phyloP scores from a whole-genome alignment of 92 coral and sea anemone species.

The Phenganax marumi region DNA sequence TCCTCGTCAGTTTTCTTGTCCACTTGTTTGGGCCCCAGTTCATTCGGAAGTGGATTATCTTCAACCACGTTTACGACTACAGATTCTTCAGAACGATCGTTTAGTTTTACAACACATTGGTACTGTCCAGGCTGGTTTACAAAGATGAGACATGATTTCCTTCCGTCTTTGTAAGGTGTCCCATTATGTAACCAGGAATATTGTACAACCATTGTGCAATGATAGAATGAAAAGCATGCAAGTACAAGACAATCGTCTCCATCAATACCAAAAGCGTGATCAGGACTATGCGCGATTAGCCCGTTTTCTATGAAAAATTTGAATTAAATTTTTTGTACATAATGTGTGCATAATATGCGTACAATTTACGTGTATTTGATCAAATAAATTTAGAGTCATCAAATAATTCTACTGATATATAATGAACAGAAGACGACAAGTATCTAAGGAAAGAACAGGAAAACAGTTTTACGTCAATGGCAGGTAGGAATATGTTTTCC shows the following conservation, averaged over 20 bases:
- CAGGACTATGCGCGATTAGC: neutral
- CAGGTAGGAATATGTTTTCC: too few species aligned
- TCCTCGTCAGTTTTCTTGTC: neutral
- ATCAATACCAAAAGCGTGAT: neutral
- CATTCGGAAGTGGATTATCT: neutral
- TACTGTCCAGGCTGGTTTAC: constrained; percentile 15
- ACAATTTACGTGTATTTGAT: too few species aligned
- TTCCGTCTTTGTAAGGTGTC: neutral
- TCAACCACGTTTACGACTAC: neutral
- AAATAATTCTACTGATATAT: too few species aligned
- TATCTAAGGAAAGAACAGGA: too few species aligned
- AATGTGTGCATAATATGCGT: too few species aligned
- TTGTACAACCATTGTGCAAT: neutral
- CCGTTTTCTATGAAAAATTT: neutral
- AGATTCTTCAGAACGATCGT: neutral
- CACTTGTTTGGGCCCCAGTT: neutral
- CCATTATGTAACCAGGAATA: constrained; percentile 18
- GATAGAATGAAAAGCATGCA: neutral
- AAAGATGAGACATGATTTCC: constrained; percentile 19
- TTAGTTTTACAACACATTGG: neutral
- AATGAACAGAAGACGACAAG: too few species aligned
- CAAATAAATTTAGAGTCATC: too few species aligned
- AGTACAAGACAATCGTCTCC: neutral
- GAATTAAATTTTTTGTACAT: neutral
- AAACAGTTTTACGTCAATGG: too few species aligned